Evolutionary conservation across 2,113 vertebrate genomes (phyloP), one percentile per base, ranked within the genome.

Genomic region (Loxodonta africana): DNA sequence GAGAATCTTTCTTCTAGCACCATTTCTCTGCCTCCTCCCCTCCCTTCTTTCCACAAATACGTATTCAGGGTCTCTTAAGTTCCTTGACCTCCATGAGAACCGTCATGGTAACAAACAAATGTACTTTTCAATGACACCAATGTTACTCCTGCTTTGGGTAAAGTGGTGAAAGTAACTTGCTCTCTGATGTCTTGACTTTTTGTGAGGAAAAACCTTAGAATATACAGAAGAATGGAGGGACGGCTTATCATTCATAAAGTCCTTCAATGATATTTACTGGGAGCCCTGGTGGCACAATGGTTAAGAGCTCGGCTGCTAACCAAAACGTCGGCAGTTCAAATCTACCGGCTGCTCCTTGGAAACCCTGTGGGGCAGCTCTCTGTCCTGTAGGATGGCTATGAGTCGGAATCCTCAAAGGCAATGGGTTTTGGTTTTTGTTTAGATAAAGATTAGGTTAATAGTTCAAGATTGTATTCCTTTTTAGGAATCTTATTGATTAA

Each of bases 111-210:
- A 44, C 21, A 26, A 48, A 51, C 2, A 77, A n/a, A 20, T 63
- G 6, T 67, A 6, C 11, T 57, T 30, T 95, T 53, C 21, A 63
- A 6, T 67, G n/a, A 63, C 1, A 78, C 33, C 69, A 73, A 30
- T 88, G 12, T 28, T 81, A 12, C 41, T 92, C 28, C 20, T 67
- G 74, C 14, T 93, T 97, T 91, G 83, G 30, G 10, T 65, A 74
- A 83, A 93, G 82, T 78, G 18, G 10, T 89, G 0, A 51, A 73
- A 88, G 1, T 30, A 86, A 25, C 15, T 97, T 86, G 62, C 6
- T 92, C 88, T 94, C 62, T 82, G 90, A 93, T 89, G 26, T 20
- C 44, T 83, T 33, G 0, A 12, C 23, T 95, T 93, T 86, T 93
- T 82, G 26, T 63, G 90, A 90, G 74, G 44, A 67, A 93, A 85